phyloP scores from a whole-genome alignment of 1,140 invertebrate species.

The Anoplolepis gracilipes region DNA sequence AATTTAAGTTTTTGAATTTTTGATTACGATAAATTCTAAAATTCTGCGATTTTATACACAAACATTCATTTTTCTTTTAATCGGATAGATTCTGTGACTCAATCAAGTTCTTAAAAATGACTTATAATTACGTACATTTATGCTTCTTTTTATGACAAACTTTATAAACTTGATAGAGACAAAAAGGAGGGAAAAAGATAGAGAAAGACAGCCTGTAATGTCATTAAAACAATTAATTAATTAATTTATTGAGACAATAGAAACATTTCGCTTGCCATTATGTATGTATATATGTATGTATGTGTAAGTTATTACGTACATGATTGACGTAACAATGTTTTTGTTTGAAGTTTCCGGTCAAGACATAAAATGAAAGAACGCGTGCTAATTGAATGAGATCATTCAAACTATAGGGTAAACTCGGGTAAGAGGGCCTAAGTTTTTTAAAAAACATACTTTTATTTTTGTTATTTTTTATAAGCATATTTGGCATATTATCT shows the following conservation, averaged over 20 bases:
- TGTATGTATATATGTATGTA: no score
- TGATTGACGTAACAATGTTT: constrained; percentile 25
- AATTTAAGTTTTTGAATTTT: not conserved
- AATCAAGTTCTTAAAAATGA: not conserved
- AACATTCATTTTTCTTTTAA: not conserved
- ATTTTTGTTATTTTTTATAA: no score
- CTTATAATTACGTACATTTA: not conserved
- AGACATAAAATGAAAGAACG: not conserved
- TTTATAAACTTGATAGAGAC: no score
- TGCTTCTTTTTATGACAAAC: no score
- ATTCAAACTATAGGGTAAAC: not conserved
- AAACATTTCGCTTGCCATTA: not conserved
- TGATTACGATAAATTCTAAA: not conserved
- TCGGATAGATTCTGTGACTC: not conserved
- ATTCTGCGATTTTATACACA: not conserved
- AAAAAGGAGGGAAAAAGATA: no score
- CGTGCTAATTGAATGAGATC: not conserved
- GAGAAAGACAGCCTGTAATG: no score
- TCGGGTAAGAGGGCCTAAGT: no score
- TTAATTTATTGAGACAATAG: not conserved
- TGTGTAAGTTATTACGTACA: no score
- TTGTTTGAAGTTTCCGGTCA: not conserved
- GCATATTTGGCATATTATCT: no score
- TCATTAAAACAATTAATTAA: not conserved
- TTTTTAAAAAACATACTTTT: no score